phyloP scores from a whole-genome alignment of 2,888 invertebrate genomes.

The Dicycla oo region DNA sequence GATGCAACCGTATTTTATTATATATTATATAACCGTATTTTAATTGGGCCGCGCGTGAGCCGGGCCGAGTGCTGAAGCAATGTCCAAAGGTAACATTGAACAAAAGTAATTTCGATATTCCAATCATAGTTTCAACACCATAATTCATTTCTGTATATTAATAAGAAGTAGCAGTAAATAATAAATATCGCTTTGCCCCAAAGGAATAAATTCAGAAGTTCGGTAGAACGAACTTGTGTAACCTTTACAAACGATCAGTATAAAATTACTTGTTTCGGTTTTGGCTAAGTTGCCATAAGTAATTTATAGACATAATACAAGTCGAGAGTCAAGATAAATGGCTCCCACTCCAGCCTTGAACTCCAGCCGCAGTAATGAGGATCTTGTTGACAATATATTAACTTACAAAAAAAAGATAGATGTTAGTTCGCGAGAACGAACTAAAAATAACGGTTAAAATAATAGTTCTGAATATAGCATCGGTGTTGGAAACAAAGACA shows the following conservation, averaged over 20 bases:
- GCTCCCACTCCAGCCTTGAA: slow-evolving; percentile 76
- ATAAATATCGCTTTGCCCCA: slow-evolving; percentile 17
- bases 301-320: slow-evolving; percentile 81
- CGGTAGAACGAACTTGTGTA: slow-evolving; percentile 39
- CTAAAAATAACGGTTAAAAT: slow-evolving; percentile 34
- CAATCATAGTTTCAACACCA: neutral
- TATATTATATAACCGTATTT: too few relatives aligned
- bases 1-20: too few relatives aligned
- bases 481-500: neutral
- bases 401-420: slow-evolving; percentile 52
- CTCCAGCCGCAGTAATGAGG: slow-evolving; percentile 67
- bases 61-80: too few relatives aligned
- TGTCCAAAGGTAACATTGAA: too few relatives aligned
- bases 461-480: slow-evolving; percentile 9
- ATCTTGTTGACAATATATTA: slow-evolving; percentile 70
- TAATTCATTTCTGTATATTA: neutral
- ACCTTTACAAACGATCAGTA: slow-evolving; percentile 49
- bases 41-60: too few relatives aligned
- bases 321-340: slow-evolving; percentile 78
- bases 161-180: slow-evolving; percentile 8
- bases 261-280: slow-evolving; percentile 54
- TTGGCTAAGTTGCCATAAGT: slow-evolving; percentile 71
- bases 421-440: slow-evolving; percentile 36
- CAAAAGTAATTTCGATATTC: neutral
- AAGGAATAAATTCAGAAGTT: slow-evolving; percentile 45